Percentiles rank a stretch among this genome's conserved stretches.
Conservation (phyloP, 37 sponge, comb jelly and placozoan genomes). For the Mnemiopsis leidyi region DNA sequence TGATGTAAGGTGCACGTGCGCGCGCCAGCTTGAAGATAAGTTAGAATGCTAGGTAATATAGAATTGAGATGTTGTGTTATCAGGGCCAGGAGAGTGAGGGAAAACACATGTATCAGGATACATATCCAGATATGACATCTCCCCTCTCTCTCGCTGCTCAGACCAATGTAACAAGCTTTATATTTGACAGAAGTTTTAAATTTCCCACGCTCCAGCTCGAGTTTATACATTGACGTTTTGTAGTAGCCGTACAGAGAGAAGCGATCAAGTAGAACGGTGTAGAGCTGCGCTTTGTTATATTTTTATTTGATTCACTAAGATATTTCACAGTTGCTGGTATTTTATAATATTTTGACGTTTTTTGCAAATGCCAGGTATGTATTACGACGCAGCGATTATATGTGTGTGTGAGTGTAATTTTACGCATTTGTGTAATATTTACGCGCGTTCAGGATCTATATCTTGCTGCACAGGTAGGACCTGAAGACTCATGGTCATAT, state of each 20-base stretch:
- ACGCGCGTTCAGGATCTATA: background rate
- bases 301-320: constrained; percentile 62
- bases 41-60: background rate
- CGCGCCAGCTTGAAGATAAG: background rate
- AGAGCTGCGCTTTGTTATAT: background rate
- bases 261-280: background rate
- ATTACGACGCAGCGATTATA: background rate
- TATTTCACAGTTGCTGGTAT: constrained; percentile 44
- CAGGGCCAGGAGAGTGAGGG: background rate
- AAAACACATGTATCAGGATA: background rate
- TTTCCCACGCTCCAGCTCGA: background rate
- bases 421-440: background rate
- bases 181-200: background rate
- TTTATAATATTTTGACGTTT: constrained; percentile 57
- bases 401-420: background rate
- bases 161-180: background rate
- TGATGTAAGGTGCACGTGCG: background rate
- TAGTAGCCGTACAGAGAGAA: background rate
- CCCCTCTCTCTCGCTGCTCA: background rate
- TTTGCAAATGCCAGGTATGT: background rate
- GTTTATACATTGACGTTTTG: background rate
- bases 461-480: too few relatives aligned
- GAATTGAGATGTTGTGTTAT: background rate
- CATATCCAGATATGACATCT: background rate
- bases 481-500: too few relatives aligned